phyloP scores from a whole-genome alignment of 1,140 invertebrate species.

The Aphelinus atriplicis region DNA sequence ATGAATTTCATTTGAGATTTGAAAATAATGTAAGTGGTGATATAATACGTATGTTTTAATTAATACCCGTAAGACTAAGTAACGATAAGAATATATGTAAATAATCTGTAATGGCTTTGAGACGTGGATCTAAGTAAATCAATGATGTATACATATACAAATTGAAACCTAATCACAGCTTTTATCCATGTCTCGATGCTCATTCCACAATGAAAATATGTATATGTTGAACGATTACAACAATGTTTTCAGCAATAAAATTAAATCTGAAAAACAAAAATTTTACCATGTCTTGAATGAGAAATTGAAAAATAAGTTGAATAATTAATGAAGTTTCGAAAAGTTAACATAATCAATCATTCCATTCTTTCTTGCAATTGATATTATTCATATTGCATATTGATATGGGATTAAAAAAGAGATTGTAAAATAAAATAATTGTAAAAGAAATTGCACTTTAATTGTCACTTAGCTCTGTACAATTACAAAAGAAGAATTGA shows the following conservation, averaged over 20 bases:
- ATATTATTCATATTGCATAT: no score
- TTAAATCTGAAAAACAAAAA: neutral
- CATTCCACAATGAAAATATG: constrained; percentile 10
- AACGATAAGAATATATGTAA: no score
- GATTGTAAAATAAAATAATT: constrained; percentile 9
- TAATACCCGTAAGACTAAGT: no score
- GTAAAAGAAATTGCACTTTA: constrained; percentile 49
- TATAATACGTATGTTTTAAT: no score
- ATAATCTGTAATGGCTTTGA: constrained; percentile 20
- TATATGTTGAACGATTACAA: constrained; percentile 14
- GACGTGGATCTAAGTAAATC: constrained; percentile 26
- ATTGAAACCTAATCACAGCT: constrained; percentile 3
- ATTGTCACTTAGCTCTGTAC: constrained; percentile 40
- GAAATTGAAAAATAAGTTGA: neutral
- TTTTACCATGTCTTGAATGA: neutral
- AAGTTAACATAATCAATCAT: no score
- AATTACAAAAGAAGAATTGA: constrained; percentile 27
- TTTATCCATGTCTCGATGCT: constrained; percentile 28
- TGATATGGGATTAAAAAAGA: no score
- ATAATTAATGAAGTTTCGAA: neutral
- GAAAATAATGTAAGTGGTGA: no score
- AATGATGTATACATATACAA: constrained; percentile 6
- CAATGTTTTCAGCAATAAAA: constrained; percentile 25
- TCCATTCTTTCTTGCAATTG: no score
- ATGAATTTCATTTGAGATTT: no score